Base-by-base conservation (phyloP, 2,888 invertebrate genomes). In the Agonopterix arenella region DNA sequence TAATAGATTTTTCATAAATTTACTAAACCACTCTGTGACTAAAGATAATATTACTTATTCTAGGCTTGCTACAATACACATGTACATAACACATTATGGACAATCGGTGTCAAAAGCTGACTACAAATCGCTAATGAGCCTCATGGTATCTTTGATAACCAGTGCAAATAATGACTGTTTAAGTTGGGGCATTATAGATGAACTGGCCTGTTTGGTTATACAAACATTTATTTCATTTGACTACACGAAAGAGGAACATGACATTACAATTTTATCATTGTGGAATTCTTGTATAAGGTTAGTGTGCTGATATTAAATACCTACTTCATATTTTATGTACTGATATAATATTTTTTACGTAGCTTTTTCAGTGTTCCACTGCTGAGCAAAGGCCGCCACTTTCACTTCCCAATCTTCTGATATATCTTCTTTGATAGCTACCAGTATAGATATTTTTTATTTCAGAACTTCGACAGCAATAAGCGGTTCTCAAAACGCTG, bases 231-330 rank as follows among this genome's bases (percentile, higher is more conserved):
- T 47, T 47, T 46, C 48, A 45, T 51, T 52, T 11, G 44, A 48
- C n/a, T 53, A 49, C 36, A 59, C 59, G 52, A 62, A 59, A 45
- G 60, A 64, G 11, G 64, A 70, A 11, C 59, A 59, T 53, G 64
- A 64, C 37, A 59, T 57, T 38, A 51, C 59, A 16, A 45, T 74
- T 16, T 47, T 67, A 11, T 67, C 68, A 1, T 55, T 90, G 2
- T 89, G 88, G 88, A 86, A 80, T 61, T 70, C 78, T 7, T 82
- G 81, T 64, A 74, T 86, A 8, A 81, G 89, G 89, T 85, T 64
- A 67, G 61, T 45, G 28, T 28, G 28, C 28, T 5, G 28, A 5
- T 28, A 18, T 18, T 18, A 18, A 18, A 18, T 28, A 7, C 28
- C 28, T 28, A 5, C 5, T 28, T 28, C 28, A 28, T 28, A 28